These are phyloP conservation scores for Theristicus caerulescens DNA, from an alignment of 2,113 vertebrate genomes.

Conservation along the genomic window DNA sequence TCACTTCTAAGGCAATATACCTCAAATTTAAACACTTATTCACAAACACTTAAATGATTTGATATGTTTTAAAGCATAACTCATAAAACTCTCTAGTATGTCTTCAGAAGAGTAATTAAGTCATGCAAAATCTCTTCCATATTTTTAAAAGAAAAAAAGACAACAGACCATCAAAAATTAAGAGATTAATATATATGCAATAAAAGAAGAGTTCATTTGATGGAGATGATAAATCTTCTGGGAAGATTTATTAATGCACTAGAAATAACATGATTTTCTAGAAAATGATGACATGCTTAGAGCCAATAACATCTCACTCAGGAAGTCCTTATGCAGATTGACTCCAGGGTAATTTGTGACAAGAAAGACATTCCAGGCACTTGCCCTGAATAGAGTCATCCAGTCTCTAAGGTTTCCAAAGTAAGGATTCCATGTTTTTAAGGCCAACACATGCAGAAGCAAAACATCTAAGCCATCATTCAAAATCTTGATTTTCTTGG, in stretches of 20 bases:
- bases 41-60: background rate
- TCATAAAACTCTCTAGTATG: background rate
- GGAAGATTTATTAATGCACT: background rate
- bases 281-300: background rate
- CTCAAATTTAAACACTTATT: conserved; percentile 2
- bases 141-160: background rate
- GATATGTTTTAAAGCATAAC: background rate
- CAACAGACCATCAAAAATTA: background rate
- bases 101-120: background rate
- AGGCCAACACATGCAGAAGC: background rate
- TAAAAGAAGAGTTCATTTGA: background rate
- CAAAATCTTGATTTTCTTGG: background rate
- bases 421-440: background rate
- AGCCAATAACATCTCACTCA: background rate
- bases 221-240: background rate
- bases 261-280: background rate
- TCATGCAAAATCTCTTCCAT: background rate
- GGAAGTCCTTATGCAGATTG: background rate
- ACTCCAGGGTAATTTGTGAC: accelerated
- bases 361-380: background rate
- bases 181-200: background rate
- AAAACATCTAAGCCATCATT: background rate
- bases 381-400: accelerated
- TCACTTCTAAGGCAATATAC: background rate
- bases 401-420: background rate